Base-by-base conservation (phyloP, 2,888 invertebrate genomes). In the Drosophila monieri region DNA sequence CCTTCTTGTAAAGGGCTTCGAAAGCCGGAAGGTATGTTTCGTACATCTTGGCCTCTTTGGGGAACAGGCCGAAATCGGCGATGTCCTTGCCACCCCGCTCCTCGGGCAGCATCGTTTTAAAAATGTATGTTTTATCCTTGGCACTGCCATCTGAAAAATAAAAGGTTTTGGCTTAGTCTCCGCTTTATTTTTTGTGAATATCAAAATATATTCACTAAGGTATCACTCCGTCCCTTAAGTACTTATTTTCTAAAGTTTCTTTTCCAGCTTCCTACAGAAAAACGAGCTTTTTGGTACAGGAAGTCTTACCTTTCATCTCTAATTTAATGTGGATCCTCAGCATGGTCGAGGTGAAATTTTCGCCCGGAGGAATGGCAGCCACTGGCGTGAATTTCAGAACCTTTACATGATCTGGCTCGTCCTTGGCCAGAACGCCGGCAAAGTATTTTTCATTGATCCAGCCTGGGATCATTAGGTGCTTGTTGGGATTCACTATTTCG, bases 11-110 rank as follows among this genome's bases (percentile, higher is more conserved):
- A 1, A 91, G 80, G 1, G 65, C 59, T 48, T 90, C 90, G 37
- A 91, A 91, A 2, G 87, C 84, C 0, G 88, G 89, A 18, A 91
- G 55, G 44, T 84, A 88, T 3, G 62, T 80, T 0, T 65, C 32
- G 51, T 91, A 91, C 89, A 91, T 90, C 39, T 74, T 44, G 37
- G 74, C 58, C 62, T 91, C 91, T 47, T 90, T 91, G 2, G 89
- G 89, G 23, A 91, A 91, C 0, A 90, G 23, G 0, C 78, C 71
- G 1, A 77, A 61, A 2, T 67, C 46, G 5, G 66, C 58, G 6
- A 90, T 51, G 1, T 73, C 37, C 3, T 47, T 68, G 4, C 85
- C 89, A 27, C 90, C 89, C 4, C 68, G 69, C 8, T 86, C 85
- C 1, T 61, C 66, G 2, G 85, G 79, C 23, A 89, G 51, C 73